A percentile compares a stretch with the other conserved stretches of the same genome.
These are phyloP conservation scores for Sphaerophoria rueppellii DNA, from an alignment of 2,888 invertebrate species.

Conservation along the genomic window DNA sequence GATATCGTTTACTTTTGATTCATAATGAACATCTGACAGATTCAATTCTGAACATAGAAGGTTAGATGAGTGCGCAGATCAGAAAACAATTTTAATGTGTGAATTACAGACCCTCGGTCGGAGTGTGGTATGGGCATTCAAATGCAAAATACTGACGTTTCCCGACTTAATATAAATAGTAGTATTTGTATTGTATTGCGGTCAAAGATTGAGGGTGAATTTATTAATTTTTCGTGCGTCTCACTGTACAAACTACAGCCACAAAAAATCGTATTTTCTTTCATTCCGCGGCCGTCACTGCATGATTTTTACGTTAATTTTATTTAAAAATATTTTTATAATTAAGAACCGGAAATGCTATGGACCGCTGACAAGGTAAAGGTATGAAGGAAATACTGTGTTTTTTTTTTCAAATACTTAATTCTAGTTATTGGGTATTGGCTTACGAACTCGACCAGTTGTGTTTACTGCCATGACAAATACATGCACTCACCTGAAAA, in stretches of 20 bases:
- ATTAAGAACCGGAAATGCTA: slow-evolving; percentile 59
- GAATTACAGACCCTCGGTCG: slow-evolving; percentile 4
- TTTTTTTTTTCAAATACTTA: background rate
- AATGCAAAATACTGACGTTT: slow-evolving; percentile 21
- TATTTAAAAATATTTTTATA: slow-evolving; percentile 8
- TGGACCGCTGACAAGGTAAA: slow-evolving; percentile 58
- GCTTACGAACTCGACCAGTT: slow-evolving; percentile 17
- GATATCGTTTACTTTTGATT: slow-evolving; percentile 23
- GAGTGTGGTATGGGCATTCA: background rate
- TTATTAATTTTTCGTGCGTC: slow-evolving; percentile 57
- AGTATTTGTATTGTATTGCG: background rate
- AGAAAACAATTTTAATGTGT: slow-evolving; percentile 37
- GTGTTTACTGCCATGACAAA: background rate
- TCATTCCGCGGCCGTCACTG: background rate
- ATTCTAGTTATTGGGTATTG: background rate
- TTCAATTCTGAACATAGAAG: slow-evolving; percentile 55
- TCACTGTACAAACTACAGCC: background rate
- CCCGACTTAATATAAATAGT: background rate
- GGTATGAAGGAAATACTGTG: background rate
- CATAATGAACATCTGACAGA: slow-evolving; percentile 53
- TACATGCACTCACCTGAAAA: slow-evolving; percentile 58
- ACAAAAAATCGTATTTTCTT: background rate
- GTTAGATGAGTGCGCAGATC: slow-evolving; percentile 46
- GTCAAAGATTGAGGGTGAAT: slow-evolving; percentile 32
- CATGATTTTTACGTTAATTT: slow-evolving; percentile 39